These are phyloP conservation scores for Hipparchia semele DNA, from an alignment of 2,888 invertebrate genomes.

Conservation along the genomic window DNA sequence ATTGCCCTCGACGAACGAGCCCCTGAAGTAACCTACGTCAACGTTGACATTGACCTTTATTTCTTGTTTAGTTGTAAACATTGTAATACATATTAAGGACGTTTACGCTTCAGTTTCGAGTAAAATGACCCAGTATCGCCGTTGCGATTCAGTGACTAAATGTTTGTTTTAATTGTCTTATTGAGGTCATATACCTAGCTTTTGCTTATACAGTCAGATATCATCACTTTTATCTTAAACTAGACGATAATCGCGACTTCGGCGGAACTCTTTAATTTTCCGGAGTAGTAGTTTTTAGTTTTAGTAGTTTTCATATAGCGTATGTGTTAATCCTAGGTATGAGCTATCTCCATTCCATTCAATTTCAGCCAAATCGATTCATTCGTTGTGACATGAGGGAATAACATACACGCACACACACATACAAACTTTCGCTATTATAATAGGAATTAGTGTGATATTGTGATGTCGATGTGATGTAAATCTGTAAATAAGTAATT, in stretches of 20 bases:
- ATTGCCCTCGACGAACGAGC: conserved; percentile 30
- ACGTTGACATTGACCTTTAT: conserved; percentile 35
- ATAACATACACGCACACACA: too few species aligned
- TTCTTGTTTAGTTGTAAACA: conserved; percentile 14
- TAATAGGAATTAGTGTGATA: neutral
- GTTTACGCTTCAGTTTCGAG: neutral
- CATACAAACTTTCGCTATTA: too few species aligned
- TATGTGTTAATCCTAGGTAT: too few species aligned
- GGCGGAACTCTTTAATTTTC: too few species aligned
- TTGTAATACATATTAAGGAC: conserved; percentile 3
- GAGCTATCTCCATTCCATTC: too few species aligned
- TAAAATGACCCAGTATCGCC: conserved; percentile 7
- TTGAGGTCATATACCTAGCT: neutral
- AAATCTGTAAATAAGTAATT: neutral
- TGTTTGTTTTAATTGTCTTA: conserved; percentile 1
- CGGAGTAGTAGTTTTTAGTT: too few species aligned
- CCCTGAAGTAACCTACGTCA: conserved; percentile 35
- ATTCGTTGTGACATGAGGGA: too few species aligned
- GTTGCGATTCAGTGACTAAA: neutral
- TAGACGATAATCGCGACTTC: neutral
- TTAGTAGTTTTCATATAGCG: too few species aligned
- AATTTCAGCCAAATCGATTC: too few species aligned
- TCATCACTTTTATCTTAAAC: neutral
- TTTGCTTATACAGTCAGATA: neutral
- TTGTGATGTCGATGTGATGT: neutral